phyloP scores from a whole-genome alignment of 2,113 vertebrate species.

The Barbus barbus region DNA sequence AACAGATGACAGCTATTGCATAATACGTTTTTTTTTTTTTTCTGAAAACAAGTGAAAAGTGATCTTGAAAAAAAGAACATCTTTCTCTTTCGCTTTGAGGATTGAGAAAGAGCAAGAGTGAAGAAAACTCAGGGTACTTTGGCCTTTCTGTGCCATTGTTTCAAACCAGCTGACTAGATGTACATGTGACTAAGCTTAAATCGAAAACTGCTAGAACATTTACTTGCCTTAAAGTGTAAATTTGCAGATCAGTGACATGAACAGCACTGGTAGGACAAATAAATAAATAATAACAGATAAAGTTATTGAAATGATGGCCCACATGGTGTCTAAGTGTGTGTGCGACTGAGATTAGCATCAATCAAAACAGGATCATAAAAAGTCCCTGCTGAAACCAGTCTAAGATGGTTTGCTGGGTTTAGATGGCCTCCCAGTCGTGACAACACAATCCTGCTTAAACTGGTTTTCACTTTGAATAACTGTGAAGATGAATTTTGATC shows the following conservation, averaged over 20 bases:
- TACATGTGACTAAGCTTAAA: constrained; percentile 45
- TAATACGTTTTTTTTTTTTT: no score
- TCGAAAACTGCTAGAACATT: neutral
- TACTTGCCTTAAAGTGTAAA: neutral
- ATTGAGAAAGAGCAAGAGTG: neutral
- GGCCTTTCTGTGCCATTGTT: constrained; percentile 12
- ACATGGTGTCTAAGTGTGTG: neutral
- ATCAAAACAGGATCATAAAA: neutral
- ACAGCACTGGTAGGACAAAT: no score
- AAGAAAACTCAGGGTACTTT: neutral
- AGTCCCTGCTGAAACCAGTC: neutral
- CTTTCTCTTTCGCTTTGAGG: no score
- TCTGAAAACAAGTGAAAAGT: neutral
- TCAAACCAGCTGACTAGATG: constrained; percentile 19
- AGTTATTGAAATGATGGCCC: neutral
- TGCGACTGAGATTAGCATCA: neutral
- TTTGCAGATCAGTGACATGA: neutral
- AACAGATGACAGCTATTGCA: neutral
- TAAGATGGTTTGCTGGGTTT: neutral
- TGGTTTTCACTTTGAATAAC: no score
- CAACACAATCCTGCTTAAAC: no score
- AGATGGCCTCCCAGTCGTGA: neutral
- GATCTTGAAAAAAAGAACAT: neutral
- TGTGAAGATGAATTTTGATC: no score
- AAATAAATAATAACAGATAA: no score